These are phyloP conservation scores for Galerucella pusilla DNA, from an alignment of 2,888 invertebrate genomes.

Conservation along the genomic window DNA sequence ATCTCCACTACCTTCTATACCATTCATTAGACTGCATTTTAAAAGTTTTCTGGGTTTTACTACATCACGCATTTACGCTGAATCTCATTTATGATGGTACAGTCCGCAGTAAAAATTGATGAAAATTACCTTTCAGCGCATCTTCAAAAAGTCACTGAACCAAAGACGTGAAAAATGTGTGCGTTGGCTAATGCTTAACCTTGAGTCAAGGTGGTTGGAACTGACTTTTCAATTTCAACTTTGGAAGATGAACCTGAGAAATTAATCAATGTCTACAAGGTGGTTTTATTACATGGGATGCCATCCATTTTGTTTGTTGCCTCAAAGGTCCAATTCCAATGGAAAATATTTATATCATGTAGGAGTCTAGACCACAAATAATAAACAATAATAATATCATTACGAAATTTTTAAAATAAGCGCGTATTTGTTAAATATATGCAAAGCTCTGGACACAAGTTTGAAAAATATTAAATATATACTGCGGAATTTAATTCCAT, in stretches of 20 bases:
- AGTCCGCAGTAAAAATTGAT: constrained; percentile 33
- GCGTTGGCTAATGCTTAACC: constrained; percentile 28
- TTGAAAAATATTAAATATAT: too few species aligned
- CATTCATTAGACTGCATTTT: constrained; percentile 39
- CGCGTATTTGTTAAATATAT: too few species aligned
- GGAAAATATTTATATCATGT: too few species aligned
- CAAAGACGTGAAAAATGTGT: constrained; percentile 33
- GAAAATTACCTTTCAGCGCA: constrained; percentile 35
- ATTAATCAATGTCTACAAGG: not conserved
- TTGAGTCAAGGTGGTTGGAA: constrained; percentile 20
- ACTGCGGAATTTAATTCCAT: too few species aligned
- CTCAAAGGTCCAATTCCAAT: not conserved
- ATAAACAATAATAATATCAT: too few species aligned
- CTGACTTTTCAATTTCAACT: constrained; percentile 9
- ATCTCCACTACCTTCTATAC: constrained; percentile 35
- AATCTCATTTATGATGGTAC: constrained; percentile 39
- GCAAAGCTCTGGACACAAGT: too few species aligned
- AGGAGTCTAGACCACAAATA: too few species aligned
- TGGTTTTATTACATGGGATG: not conserved
- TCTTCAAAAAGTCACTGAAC: constrained; percentile 37
- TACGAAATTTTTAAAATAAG: too few species aligned
- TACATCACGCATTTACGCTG: constrained; percentile 42
- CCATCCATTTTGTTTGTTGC: not conserved
- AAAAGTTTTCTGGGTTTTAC: constrained; percentile 38
- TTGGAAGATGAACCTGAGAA: not conserved